Base-by-base conservation (phyloP, 2,113 vertebrate genomes). In the Paramormyrops kingsleyae region DNA sequence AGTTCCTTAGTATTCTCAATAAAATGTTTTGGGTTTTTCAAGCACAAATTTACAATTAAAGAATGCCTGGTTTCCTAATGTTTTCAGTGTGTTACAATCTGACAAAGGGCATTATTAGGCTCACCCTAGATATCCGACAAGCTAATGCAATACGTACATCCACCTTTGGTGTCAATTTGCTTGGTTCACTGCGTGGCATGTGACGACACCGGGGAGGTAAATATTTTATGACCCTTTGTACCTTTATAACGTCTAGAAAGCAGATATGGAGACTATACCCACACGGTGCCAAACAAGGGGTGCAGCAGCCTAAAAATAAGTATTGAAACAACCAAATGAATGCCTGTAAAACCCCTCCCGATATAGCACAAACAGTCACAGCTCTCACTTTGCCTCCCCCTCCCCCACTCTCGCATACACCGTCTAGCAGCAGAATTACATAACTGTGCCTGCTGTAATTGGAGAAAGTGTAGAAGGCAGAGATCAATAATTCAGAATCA, bases 381-480 rank as follows among this genome's bases (percentile, higher is more conserved):
- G 46, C 70, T 50, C 44, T 70, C 46, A 70, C 27, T 50, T 7
- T 46, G 66, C 13, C 80, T 85, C 17, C 42, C 84, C 84, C 31
- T 87, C 62, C 84, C 89, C 84, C 89, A 49, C 21, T 21, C 59
- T 52, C 15, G 13, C 27, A n/a, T 52, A 59, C 53, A 62, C 89
- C 15, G 56, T 77, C 59, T 50, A 87, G 42, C 27, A 35, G 59
- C 59, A 90, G 89, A 87, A 90, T 90, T 90, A 90, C 89, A 90
- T 90, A 90, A 90, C 89, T 87, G 56, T 90, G 84, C 89, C 84
- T 74, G 17, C 84, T 90, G 83, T 90, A 87, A 90, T 90, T 87
- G 56, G 59, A 90, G 89, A 74, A 56, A 35, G 62, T 77, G 62
- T 49, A 77, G 84, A 90, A 84, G 31, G 66, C 84, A 39, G 46